Evolutionary conservation across 2,113 vertebrate species (phyloP), one percentile per base, ranked within the genome.

Genomic region (Lates calcarifer): DNA sequence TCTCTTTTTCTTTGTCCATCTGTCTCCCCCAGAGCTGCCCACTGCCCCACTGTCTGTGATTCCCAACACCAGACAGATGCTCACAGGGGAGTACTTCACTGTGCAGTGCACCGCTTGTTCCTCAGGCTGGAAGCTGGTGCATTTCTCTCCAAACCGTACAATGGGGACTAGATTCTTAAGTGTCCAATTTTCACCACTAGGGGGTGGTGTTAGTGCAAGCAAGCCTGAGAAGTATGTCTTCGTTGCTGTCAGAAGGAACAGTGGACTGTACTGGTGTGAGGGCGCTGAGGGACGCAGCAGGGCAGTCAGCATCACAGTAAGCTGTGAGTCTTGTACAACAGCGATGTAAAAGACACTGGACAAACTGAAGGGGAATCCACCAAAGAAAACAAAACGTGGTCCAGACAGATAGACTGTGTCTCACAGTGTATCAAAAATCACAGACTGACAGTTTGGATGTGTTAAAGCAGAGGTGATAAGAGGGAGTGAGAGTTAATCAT

Each of bases 191-290:
- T 74, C 73, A 18, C 69, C 90, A 84, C 75, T 75, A 39, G 89
- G 60, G 12, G 86, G 87, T 3, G 70, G 63, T 70, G 33, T 80
- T 31, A 31, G 17, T 5, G 9, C 28, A 47, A 12, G 76, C 33
- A 35, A 10, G 6, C 33, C 79, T 1, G 37, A 79, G 0, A 29
- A 0, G 0, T 92, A 90, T 35, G 22, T 18, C 31, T 87, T 93
- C 49, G 67, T 14, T 2, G 81, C 83, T 29, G 64, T 28, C 22
- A 53, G n/a, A 0, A 53, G 22, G 11, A 90, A 62, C 77, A 74
- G 83, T 49, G 94, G 91, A 18, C 53, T 94, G 63, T 93, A 93
- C 90, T 95, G 94, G 94, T 95, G 94, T 74, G 88, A 91, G 57
- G 60, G 56, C 15, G 15, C 72, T 0, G 39, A 68, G 68, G 76